Base-by-base conservation (phyloP, 2,888 invertebrate genomes). In the Oscheius myriophilus region DNA sequence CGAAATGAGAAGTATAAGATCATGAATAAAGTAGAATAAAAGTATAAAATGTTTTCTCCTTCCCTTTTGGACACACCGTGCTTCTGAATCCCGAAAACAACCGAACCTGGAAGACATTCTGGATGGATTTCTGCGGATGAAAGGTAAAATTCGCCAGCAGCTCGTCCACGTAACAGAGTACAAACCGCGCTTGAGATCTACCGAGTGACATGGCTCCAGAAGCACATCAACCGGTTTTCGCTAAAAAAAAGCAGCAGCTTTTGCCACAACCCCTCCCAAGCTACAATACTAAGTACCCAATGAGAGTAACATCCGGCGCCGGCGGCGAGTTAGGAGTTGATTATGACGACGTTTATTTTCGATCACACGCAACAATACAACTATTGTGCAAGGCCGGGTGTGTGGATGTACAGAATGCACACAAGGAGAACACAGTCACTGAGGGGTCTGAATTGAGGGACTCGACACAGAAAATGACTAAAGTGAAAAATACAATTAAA, bases 81-180 rank as follows among this genome's bases (percentile, higher is more conserved):
- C 49, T n/a, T 18, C 18, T n/a, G n/a, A n/a, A n/a, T n/a, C n/a
- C 3, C 49, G 11, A 49, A 49, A 18, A 23, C 3, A 23, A n/a
- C 26, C 54, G 0, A 21, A 73, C 78, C 67, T 78, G 73, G 41
- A 75, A 67, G 52, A 74, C 73, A 43, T 63, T 71, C 25, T 67
- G 65, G n/a, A 58, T 43, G 14, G 75, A 69, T 55, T 75, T 75
- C 6, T 52, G 67, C 6, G 72, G 78, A 71, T 73, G 73, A 41
- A 70, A 45, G 33, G 66, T 58, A 14, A 21, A 59, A 46, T 69
- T 45, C 12, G 71, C 61, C 7, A 77, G 66, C 25, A 77, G 71
- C 33, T 70, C 69, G 55, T 77, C 77, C 9, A 77, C 61, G 54
- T 77, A 77, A 26, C 70, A 63, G 46, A 74, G 69, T 23, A 73